Evolutionary conservation across 2,797 vertebrate species (phyloP).

Genomic region (Rhinogobio ventralis): DNA sequence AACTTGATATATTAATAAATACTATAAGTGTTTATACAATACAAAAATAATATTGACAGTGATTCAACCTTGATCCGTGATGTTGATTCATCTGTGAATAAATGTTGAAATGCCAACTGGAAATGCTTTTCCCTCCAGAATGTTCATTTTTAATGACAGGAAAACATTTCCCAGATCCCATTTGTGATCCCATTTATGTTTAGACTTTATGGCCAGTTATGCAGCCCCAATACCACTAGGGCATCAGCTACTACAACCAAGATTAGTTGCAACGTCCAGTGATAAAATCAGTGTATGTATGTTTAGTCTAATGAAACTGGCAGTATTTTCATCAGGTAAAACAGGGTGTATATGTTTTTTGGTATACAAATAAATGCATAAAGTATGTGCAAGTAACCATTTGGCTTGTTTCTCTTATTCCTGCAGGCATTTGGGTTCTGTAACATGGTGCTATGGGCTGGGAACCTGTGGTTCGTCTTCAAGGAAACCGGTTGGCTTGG

Average conservation of each 20-base stretch:
- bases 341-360: not conserved
- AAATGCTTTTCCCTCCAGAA: not conserved
- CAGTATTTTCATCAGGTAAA: constrained; percentile 2
- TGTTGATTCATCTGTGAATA: not conserved
- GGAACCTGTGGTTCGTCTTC: constrained; percentile 93
- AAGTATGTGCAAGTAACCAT: not conserved
- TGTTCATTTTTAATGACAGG: not conserved
- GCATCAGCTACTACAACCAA: not conserved
- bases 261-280: not conserved
- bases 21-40: not conserved
- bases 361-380: constrained; percentile 2
- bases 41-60: not conserved
- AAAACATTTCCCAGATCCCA: not conserved
- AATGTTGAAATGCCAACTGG: not conserved
- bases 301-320: not conserved
- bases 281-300: not conserved
- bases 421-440: constrained; percentile 89
- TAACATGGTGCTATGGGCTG: constrained; percentile 88
- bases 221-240: not conserved
- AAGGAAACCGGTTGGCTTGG: constrained; percentile 91
- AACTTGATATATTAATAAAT: not conserved
- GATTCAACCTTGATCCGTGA: not conserved
- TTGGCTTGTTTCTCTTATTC: not conserved
- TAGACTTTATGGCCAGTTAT: not conserved
- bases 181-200: too few species aligned